These are phyloP conservation scores for Salarias fasciatus DNA, from an alignment of 2,797 vertebrate genomes.

Conservation along the genomic window DNA sequence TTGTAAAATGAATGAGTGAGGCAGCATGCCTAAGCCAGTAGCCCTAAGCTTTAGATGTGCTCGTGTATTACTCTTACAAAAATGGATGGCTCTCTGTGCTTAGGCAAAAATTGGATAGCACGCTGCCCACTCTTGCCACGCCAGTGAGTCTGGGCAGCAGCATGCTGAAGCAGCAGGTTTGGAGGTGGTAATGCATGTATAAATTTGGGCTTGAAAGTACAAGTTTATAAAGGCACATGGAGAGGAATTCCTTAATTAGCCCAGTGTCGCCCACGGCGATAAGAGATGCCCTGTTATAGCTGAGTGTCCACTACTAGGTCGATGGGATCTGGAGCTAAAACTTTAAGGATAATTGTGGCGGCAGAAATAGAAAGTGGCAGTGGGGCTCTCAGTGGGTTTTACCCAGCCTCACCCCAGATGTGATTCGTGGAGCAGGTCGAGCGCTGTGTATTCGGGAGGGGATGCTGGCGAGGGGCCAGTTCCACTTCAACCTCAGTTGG, in stretches of 20 bases:
- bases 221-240: constrained; percentile 57
- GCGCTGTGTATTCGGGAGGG: constrained; percentile 49
- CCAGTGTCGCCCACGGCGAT: constrained; percentile 40
- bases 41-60: constrained; percentile 73
- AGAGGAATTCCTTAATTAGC: constrained; percentile 70
- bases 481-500: constrained; percentile 76
- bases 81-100: constrained; percentile 67
- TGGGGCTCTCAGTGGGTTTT: constrained; percentile 58
- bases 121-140: constrained; percentile 43
- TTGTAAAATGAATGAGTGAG: constrained; percentile 73
- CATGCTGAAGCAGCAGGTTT: constrained; percentile 72
- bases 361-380: constrained; percentile 65
- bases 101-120: constrained; percentile 64
- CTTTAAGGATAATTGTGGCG: constrained; percentile 71
- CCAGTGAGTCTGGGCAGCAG: constrained; percentile 60
- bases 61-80: constrained; percentile 73
- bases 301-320: constrained; percentile 52
- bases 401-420: constrained; percentile 62
- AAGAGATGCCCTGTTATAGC: constrained; percentile 38
- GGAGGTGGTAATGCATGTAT: constrained; percentile 59
- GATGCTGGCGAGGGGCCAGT: constrained; percentile 68
- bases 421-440: constrained; percentile 72
- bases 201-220: constrained; percentile 55
- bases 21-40: constrained; percentile 66
- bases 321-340: constrained; percentile 58